Percentiles rank a stretch among this genome's conserved stretches.
These are phyloP conservation scores for Netelia fuscicornis DNA, from an alignment of 2,888 invertebrate genomes.

Conservation along the genomic window DNA sequence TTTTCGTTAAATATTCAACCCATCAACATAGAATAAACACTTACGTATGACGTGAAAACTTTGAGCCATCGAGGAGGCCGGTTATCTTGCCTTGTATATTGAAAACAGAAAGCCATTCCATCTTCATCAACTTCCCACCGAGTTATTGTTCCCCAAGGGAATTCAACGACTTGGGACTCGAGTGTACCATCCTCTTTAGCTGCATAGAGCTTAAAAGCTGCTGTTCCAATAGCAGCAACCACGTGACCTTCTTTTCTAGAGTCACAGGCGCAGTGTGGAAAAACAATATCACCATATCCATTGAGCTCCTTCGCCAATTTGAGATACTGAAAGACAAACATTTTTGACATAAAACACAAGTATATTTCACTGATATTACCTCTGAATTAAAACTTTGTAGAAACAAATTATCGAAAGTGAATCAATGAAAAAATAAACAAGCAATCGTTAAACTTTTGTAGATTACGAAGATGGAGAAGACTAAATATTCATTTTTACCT, in stretches of 20 bases:
- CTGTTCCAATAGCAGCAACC: conserved; percentile 89
- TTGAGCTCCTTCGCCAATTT: conserved; percentile 93
- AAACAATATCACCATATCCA: conserved; percentile 97
- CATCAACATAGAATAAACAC: conserved; percentile 80
- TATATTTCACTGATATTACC: not conserved
- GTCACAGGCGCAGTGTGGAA: conserved; percentile 97
- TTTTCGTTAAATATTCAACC: too few species aligned
- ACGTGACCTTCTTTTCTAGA: conserved; percentile 95
- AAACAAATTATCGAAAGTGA: not conserved
- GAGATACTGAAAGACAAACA: conserved; percentile 87
- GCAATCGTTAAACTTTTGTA: not conserved
- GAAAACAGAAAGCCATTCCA: conserved; percentile 95
- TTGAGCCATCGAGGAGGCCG: conserved; percentile 94
- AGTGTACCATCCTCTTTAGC: conserved; percentile 93
- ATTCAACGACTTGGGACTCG: conserved; percentile 92
- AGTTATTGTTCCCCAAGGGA: conserved; percentile 93
- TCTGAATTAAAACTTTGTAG: not conserved
- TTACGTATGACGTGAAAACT: conserved; percentile 95
- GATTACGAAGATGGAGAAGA: too few species aligned
- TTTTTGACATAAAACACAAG: conserved; percentile 7
- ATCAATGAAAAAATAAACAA: conserved; percentile 5
- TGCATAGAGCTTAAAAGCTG: conserved; percentile 91
- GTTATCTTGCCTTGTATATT: conserved; percentile 92
- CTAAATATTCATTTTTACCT: too few species aligned
- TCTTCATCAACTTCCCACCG: conserved; percentile 97